Percentiles rank a stretch among this genome's conserved stretches.
Conservation (phyloP, 2,888 invertebrate genomes). For the Lasius fuliginosus region DNA sequence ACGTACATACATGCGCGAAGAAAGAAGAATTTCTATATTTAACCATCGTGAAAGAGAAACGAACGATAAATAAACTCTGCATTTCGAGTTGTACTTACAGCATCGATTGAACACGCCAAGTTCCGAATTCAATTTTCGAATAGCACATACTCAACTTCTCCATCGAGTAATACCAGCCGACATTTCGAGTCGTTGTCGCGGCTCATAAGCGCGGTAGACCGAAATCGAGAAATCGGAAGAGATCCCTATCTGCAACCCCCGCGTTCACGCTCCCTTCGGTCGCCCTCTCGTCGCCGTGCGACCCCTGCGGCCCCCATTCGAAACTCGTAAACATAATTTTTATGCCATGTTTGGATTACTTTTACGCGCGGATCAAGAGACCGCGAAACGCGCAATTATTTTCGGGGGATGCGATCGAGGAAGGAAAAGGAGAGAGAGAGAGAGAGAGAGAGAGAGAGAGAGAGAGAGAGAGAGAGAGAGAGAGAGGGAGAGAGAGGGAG, state of each 20-base stretch:
- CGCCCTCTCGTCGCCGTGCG: conserved; percentile 40
- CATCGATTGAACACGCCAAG: neutral
- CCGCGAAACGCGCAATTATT: conserved; percentile 85
- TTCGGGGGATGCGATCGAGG: conserved; percentile 65
- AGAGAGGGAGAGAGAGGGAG: conserved; percentile 43
- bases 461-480: conserved; percentile 39
- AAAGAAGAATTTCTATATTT: neutral
- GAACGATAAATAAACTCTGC: neutral
- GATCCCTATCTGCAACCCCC: conserved; percentile 51
- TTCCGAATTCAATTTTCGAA: neutral
- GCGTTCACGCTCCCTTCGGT: conserved; percentile 43
- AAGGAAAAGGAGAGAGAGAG: conserved; percentile 35
- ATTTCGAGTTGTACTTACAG: neutral
- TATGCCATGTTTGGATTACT: conserved; percentile 85
- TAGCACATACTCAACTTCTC: neutral
- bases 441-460: conserved; percentile 40
- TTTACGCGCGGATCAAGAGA: conserved; percentile 83
- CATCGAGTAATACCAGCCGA: neutral
- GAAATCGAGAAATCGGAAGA: conserved; percentile 40
- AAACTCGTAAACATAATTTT: conserved; percentile 86
- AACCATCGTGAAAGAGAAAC: neutral
- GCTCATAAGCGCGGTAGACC: conserved; percentile 2
- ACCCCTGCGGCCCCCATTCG: conserved; percentile 77
- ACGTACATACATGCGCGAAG: neutral
- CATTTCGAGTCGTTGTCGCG: neutral